Base-by-base conservation (phyloP, 92 coral and sea anemone species). In the Palythoa heliodiscus region DNA sequence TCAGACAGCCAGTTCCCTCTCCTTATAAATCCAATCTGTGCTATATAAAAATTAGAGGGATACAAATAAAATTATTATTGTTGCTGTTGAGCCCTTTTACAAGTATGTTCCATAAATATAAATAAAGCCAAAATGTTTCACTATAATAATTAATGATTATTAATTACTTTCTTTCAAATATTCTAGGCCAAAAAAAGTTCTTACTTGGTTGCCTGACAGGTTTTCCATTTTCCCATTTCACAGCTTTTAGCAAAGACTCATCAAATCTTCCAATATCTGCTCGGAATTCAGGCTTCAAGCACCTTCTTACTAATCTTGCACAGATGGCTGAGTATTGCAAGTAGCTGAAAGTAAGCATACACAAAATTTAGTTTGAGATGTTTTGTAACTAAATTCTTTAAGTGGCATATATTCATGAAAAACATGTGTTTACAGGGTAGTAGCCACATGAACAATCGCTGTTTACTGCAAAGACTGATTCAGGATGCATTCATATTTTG, bases 201-300 rank as follows among this genome's bases (percentile, higher is more conserved):
- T 86, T 77, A 97, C 99, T 97, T 77, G 97, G 88, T 91, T 91
- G 81, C 5, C 93, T 91, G 10, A 80, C 87, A 88, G 83, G 95
- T 86, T 97, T 97, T 79, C 99, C 99, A 75, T 92, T 90, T 58
- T 91, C 95, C 99, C 99, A 97, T 77, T 90, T 93, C 12, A 95
- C 87, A 37, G 92, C 91, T 87, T 94, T 97, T 53, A 94, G 89
- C 2, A 82, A 82, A 2, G 99, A 94, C 68, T 94, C 98, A 71
- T 97, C 99, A 53, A 91, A 93, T 83, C 84, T 92, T 38, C 92
- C 23, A 37, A 92, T 93, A 63, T 88, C 91, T 2, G 89, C 95
- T 73, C 93, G 93, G 55, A 90, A 89, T 19, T 97, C 99, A 35
- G 99, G 97, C 83, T 97, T 97, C 52, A 97, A 87, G 75, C 99